Conservation (phyloP, 2,888 invertebrate species). For the Acronicta alni region DNA sequence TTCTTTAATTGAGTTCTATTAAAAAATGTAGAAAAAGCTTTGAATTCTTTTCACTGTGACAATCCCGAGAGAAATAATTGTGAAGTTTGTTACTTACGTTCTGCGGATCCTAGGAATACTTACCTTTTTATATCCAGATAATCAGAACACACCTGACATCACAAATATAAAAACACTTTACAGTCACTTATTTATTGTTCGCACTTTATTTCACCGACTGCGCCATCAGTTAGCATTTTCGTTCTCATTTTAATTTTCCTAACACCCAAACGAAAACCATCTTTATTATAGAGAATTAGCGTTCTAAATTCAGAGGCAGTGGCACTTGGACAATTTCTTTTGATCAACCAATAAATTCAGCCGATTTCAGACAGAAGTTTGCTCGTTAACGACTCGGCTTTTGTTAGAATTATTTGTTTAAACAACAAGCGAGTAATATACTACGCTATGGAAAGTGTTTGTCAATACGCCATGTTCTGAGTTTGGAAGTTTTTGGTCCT, state of each 20-base stretch:
- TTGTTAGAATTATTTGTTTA: conserved; percentile 56
- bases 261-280: conserved; percentile 13
- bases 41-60: too few species aligned
- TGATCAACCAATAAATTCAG: conserved; percentile 59
- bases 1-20: too few species aligned
- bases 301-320: conserved; percentile 15
- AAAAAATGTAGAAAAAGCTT: too few species aligned
- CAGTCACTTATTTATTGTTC: conserved; percentile 44
- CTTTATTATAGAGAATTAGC: background rate
- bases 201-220: conserved; percentile 48
- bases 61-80: too few species aligned
- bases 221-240: conserved; percentile 51
- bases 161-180: conserved; percentile 29
- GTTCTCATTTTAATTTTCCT: conserved; percentile 47
- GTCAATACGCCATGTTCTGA: conserved; percentile 34
- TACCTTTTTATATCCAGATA: background rate
- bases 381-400: conserved; percentile 52
- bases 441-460: conserved; percentile 31
- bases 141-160: conserved; percentile 10
- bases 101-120: conserved; percentile 1
- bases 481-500: conserved; percentile 27
- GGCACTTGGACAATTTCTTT: conserved; percentile 50
- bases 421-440: conserved; percentile 44
- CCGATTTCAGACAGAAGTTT: conserved; percentile 52
- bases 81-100: too few species aligned